Conservation (phyloP, 2,113 vertebrate genomes). For the Todiramphus saurophagus region DNA sequence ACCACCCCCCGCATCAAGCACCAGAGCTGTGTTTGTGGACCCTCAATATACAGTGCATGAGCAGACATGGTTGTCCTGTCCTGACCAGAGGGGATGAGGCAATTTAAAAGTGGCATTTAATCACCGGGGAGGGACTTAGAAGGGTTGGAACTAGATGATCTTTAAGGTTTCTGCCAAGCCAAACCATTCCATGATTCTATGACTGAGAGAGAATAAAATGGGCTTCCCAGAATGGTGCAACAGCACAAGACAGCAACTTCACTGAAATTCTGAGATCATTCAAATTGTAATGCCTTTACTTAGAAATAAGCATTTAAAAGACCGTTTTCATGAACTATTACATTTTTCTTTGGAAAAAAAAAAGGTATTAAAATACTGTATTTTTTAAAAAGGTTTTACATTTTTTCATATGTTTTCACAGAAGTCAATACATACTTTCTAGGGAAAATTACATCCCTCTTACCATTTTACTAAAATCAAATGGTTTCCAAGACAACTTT, state of each 20-base stretch:
- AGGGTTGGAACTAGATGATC: no score
- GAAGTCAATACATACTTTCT: not conserved
- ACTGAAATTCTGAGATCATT: not conserved
- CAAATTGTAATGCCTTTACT: not conserved
- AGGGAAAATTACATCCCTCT: not conserved
- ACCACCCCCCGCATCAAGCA: not conserved
- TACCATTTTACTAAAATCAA: not conserved
- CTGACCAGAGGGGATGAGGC: not conserved
- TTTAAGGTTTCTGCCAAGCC: no score
- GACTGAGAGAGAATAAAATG: not conserved
- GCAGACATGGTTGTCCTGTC: not conserved
- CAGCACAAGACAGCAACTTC: not conserved
- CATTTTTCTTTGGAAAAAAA: not conserved
- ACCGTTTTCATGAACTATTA: not conserved
- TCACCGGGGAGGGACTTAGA: no score
- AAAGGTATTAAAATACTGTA: not conserved
- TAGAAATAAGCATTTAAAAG: not conserved
- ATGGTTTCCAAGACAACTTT: conserved; percentile 24
- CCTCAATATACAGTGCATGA: not conserved
- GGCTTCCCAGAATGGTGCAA: not conserved
- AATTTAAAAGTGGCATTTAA: not conserved
- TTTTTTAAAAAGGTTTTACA: not conserved
- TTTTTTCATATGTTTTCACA: not conserved
- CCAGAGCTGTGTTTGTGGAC: not conserved
- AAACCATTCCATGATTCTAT: no score